A percentile compares a stretch with the other conserved stretches of the same genome.
Evolutionary conservation across 2,113 vertebrate species (phyloP).

Genomic region (Girardinichthys multiradiatus): DNA sequence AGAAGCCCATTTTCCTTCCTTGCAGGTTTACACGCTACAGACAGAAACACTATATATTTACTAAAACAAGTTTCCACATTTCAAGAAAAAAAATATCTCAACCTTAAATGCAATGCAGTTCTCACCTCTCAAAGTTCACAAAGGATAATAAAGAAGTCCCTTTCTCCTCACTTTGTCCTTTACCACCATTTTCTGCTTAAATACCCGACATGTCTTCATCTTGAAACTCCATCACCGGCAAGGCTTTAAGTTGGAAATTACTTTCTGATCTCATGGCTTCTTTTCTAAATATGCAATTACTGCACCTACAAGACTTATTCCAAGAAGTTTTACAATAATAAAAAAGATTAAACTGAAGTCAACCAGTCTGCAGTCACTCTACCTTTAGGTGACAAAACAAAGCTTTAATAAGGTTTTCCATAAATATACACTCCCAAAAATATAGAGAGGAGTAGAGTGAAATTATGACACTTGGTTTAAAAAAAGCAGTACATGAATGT

Average conservation of each 20-base stretch:
- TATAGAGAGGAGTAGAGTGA: no score
- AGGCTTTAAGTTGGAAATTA: conserved; percentile 60
- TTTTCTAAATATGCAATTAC: conserved; percentile 22
- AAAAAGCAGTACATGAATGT: conserved; percentile 32
- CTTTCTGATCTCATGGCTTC: conserved; percentile 55
- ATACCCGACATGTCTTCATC: conserved; percentile 29
- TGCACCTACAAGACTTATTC: conserved; percentile 20
- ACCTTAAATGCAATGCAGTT: conserved; percentile 32
- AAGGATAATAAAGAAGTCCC: conserved; percentile 48
- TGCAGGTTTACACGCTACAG: conserved; percentile 36
- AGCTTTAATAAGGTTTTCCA: not conserved
- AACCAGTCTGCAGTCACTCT: not conserved
- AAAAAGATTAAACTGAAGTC: not conserved
- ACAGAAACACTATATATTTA: conserved; percentile 45
- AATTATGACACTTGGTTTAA: conserved; percentile 13
- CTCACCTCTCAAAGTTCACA: conserved; percentile 53
- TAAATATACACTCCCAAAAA: no score
- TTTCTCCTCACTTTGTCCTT: conserved; percentile 49
- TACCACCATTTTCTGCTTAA: conserved; percentile 31
- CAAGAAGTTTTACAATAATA: conserved; percentile 5
- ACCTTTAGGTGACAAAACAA: not conserved
- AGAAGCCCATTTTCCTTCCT: conserved; percentile 64
- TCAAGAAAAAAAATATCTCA: conserved; percentile 55
- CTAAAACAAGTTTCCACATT: conserved; percentile 45
- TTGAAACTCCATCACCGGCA: conserved; percentile 60